Evolutionary conservation across 1,140 invertebrate species (phyloP).

Genomic region (Drosophila tropicalis): DNA sequence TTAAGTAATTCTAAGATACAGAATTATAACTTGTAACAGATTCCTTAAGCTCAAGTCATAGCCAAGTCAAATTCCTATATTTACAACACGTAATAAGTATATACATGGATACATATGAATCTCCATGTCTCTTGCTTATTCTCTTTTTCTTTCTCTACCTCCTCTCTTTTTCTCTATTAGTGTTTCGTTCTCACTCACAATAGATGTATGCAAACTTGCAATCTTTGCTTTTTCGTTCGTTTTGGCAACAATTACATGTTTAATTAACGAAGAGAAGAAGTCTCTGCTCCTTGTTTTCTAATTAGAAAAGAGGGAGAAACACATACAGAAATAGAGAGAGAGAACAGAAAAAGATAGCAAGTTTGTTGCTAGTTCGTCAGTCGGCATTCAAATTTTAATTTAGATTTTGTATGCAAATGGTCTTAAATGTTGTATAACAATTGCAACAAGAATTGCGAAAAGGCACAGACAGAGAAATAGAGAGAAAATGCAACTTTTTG

Average conservation of each 20-base stretch:
- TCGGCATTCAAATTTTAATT: slow-evolving; percentile 69
- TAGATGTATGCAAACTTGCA: slow-evolving; percentile 31
- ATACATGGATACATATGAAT: neutral
- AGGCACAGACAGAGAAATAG: neutral
- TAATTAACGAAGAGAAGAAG: slow-evolving; percentile 58
- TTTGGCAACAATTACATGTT: slow-evolving; percentile 74
- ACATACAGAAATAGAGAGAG: too few species aligned
- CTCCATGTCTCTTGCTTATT: neutral
- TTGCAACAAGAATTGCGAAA: slow-evolving; percentile 20
- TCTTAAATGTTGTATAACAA: slow-evolving; percentile 72
- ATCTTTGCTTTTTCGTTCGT: slow-evolving; percentile 37
- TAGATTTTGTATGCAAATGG: slow-evolving; percentile 74
- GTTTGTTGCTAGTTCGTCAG: slow-evolving; percentile 15
- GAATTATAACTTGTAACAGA: neutral
- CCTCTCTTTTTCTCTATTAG: neutral
- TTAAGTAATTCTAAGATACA: neutral
- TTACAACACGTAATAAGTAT: neutral
- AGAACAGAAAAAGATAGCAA: slow-evolving; percentile 5
- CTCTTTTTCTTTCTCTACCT: neutral
- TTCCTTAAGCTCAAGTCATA: neutral
- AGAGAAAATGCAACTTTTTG: slow-evolving; percentile 29
- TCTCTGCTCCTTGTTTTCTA: slow-evolving; percentile 38
- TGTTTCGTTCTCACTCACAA: neutral
- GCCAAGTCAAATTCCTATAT: neutral
- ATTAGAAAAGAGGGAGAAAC: slow-evolving; percentile 56